Percentiles rank a stretch among this genome's conserved stretches.
phyloP scores from a whole-genome alignment of 2,797 vertebrate genomes.

The Tangara arthus region DNA sequence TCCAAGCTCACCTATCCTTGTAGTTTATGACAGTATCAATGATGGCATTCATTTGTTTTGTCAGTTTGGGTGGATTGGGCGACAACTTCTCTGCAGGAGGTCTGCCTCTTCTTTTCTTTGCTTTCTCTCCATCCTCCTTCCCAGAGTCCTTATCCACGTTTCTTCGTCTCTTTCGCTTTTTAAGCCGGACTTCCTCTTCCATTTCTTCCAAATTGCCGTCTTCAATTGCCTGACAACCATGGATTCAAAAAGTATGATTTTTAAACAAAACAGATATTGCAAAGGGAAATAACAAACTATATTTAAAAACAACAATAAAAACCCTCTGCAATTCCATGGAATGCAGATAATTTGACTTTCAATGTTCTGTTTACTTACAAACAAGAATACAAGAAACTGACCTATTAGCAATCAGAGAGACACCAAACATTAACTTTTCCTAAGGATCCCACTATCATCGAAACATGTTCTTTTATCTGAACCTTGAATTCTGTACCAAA shows the following conservation, averaged over 20 bases:
- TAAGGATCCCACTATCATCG: neutral
- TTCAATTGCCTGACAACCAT: constrained; percentile 86
- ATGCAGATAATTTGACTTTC: neutral
- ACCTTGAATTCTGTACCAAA: neutral
- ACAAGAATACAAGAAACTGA: neutral
- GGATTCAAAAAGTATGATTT: neutral
- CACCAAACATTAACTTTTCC: neutral
- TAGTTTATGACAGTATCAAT: constrained; percentile 98
- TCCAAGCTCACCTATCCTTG: constrained; percentile 86
- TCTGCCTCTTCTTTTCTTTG: constrained; percentile 92
- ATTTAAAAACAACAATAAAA: neutral
- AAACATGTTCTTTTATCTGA: neutral
- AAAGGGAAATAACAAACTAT: neutral
- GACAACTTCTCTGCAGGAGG: constrained; percentile 94
- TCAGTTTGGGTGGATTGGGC: constrained; percentile 93
- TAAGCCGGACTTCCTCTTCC: constrained; percentile 96
- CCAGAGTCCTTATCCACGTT: constrained; percentile 88
- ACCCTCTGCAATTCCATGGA: neutral
- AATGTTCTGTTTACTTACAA: neutral
- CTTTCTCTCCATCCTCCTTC: constrained; percentile 89
- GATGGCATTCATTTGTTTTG: constrained; percentile 96
- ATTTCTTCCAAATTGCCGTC: constrained; percentile 98
- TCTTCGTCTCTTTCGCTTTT: constrained; percentile 93
- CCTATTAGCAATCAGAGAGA: neutral
- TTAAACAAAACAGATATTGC: neutral